Evolutionary conservation across 2,888 invertebrate genomes (phyloP), one percentile per base, ranked within the genome.

Genomic region (Tuta absoluta): DNA sequence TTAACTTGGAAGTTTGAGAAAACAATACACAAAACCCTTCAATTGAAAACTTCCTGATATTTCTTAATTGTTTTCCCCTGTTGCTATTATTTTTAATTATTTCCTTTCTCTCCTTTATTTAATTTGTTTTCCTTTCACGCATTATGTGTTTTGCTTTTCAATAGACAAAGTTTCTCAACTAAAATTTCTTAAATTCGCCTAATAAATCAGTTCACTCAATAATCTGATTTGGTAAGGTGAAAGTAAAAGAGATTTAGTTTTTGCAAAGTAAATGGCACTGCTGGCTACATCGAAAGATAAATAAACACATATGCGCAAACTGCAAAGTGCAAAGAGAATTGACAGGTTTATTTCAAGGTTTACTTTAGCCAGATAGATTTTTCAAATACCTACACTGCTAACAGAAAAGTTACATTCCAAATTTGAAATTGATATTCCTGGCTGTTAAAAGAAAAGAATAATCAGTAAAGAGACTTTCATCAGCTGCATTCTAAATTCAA

Each of bases 61-160:
- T 78, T 79, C 33, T 78, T 74, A 66, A 68, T 67, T 58, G 37
- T 21, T 63, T 67, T 61, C 65, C 10, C 48, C 67, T 68, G 64
- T 65, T 63, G 62, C 59, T 19, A 21, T 49, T 21, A 19, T 49
- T 49, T 49, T 10, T 23, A 17, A 11, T 49, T 49, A 21, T 49
- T 49, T 49, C 49, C 49, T 19, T 21, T 49, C 11, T 49, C 21
- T 49, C 19, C 49, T 49, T 48, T 19, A 19, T 48, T 53, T 24
- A 23, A 53, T 23, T 14, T 23, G 24, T 24, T 53, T 24, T 23
- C 14, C 51, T 24, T 53, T 53, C 14, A 3, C 23, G 23, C 21
- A 53, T 23, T 53, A 53, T 53, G 23, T 23, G 51, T 14, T 23
- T 53, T 49, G 21, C 19, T 12, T 21, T 23, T 49, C 21, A 49